Evolutionary conservation across 2,797 vertebrate species (phyloP).

Genomic region (Chaenodraco wilsoni): DNA sequence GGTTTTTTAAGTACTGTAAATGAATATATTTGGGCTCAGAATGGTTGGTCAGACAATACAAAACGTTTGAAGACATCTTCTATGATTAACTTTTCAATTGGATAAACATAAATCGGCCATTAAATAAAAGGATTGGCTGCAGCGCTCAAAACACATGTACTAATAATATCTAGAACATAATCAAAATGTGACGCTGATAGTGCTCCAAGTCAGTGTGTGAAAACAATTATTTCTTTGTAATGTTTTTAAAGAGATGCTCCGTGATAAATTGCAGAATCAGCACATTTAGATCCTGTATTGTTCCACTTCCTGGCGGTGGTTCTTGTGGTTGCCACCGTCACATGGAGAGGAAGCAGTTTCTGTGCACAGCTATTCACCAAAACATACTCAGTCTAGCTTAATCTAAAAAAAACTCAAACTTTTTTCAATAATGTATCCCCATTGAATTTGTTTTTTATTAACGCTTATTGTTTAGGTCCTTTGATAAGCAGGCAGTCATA

Average conservation of each 20-base stretch:
- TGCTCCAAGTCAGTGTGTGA: neutral
- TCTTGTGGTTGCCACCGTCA: conserved; percentile 3
- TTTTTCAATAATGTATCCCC: no score
- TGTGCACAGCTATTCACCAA: no score
- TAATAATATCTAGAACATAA: neutral
- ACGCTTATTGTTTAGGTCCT: no score
- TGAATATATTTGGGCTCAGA: no score
- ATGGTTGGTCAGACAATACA: no score
- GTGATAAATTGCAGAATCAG: neutral
- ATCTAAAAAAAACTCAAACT: no score
- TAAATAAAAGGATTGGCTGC: no score
- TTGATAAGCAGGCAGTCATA: no score
- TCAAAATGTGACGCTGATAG: neutral
- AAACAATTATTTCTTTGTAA: neutral
- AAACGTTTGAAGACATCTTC: neutral
- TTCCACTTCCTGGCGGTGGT: conserved; percentile 5
- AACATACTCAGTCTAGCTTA: no score
- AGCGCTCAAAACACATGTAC: neutral
- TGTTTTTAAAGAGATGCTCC: neutral
- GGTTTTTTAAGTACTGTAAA: no score
- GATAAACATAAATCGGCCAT: no score
- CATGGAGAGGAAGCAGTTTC: neutral
- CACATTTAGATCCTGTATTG: neutral
- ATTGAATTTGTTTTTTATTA: no score
- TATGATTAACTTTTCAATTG: neutral